Evolutionary conservation across 2,113 vertebrate species (phyloP).

Genomic region (Chunga burmeisteri): DNA sequence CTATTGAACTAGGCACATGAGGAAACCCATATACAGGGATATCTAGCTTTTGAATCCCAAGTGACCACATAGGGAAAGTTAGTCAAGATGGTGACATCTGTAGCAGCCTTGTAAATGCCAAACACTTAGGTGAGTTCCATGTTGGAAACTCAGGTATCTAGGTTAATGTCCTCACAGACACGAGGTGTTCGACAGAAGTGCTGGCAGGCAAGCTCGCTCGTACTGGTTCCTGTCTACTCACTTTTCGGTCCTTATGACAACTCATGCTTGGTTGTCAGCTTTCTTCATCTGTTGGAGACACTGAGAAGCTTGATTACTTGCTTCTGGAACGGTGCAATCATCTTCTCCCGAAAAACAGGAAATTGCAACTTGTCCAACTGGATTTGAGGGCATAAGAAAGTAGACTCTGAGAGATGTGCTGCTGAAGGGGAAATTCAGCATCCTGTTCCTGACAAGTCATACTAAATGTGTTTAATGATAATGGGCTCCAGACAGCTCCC

Average conservation of each 20-base stretch:
- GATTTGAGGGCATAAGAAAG: background rate
- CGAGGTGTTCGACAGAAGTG: background rate
- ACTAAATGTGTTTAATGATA: background rate
- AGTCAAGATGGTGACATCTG: background rate
- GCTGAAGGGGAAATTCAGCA: constrained; percentile 15
- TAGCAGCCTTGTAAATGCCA: background rate
- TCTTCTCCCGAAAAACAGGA: background rate
- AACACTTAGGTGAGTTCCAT: background rate
- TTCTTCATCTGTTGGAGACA: background rate
- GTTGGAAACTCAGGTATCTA: background rate
- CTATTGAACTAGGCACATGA: background rate
- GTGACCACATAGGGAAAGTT: background rate
- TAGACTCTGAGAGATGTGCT: background rate
- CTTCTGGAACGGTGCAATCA: background rate
- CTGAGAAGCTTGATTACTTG: background rate
- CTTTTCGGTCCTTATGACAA: background rate
- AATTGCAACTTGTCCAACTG: background rate
- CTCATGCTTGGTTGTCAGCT: background rate
- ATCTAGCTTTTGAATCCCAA: background rate
- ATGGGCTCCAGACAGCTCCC: background rate
- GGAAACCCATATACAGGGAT: background rate
- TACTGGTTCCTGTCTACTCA: background rate
- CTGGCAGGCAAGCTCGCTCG: background rate
- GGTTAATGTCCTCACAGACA: background rate
- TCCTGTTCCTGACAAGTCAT: constrained; percentile 9